Conservation (phyloP, 1,140 invertebrate species). For the Platorchestia sp. region DNA sequence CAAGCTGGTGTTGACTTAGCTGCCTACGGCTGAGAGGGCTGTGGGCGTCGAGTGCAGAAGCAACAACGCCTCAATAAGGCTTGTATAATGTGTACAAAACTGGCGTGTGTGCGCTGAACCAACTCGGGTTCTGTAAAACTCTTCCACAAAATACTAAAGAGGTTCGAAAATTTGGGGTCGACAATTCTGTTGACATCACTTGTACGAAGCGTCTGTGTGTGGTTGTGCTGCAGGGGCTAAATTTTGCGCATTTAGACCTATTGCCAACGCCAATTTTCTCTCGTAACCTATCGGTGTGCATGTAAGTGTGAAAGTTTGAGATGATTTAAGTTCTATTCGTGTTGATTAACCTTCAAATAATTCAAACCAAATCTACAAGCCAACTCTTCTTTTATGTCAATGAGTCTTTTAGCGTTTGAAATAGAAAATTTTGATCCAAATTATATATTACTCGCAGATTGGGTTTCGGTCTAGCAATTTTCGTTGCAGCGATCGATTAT, state of each 20-base stretch:
- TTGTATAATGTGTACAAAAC: not conserved
- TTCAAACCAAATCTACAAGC: too few species aligned
- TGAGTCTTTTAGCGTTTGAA: too few species aligned
- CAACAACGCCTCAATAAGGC: not conserved
- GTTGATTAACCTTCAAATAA: too few species aligned
- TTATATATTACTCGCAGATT: too few species aligned
- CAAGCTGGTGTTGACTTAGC: not conserved
- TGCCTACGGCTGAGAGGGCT: not conserved
- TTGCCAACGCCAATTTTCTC: not conserved
- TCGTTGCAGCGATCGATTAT: too few species aligned
- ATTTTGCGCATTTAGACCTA: not conserved
- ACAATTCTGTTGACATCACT: not conserved
- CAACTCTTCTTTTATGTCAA: too few species aligned
- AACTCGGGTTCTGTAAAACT: not conserved
- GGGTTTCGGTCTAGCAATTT: too few species aligned
- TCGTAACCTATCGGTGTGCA: not conserved
- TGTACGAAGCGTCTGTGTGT: not conserved
- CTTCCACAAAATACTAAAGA: not conserved
- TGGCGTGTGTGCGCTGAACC: not conserved
- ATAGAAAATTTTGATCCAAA: too few species aligned
- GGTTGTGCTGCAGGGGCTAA: not conserved
- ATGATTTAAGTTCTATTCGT: not conserved
- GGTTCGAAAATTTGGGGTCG: not conserved
- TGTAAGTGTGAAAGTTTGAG: not conserved
- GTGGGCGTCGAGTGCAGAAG: not conserved